A percentile compares a stretch with the other conserved stretches of the same genome.
Conservation (phyloP, 1,140 invertebrate species). For the Drosophila mayri region DNA sequence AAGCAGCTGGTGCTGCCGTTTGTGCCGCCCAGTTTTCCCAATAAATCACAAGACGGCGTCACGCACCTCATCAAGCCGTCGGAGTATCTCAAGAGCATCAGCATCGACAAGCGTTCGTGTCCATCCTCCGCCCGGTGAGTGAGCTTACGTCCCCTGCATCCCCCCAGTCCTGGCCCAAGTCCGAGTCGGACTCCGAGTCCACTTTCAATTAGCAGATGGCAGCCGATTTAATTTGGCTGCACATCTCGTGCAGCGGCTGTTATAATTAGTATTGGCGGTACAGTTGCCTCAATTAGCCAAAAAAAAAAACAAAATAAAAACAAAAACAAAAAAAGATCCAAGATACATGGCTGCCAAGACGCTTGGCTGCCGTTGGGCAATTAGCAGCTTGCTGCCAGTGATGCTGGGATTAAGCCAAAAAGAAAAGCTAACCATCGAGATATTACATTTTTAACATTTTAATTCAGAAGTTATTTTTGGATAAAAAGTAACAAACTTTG, state of each 20-base stretch:
- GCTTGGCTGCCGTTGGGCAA: slow-evolving; percentile 43
- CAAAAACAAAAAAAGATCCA: background rate
- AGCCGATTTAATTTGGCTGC: slow-evolving; percentile 57
- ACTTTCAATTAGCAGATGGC: slow-evolving; percentile 47
- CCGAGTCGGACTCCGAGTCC: background rate
- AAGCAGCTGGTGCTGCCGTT: slow-evolving; percentile 94
- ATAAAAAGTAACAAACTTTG: background rate
- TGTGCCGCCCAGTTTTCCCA: slow-evolving; percentile 94
- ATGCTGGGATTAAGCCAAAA: background rate
- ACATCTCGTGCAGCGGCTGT: slow-evolving; percentile 66
- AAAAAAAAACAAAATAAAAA: background rate
- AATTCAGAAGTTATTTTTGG: background rate
- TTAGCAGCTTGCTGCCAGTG: slow-evolving; percentile 52
- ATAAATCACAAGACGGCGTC: slow-evolving; percentile 87
- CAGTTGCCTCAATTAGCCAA: slow-evolving; percentile 67
- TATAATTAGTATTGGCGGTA: slow-evolving; percentile 74
- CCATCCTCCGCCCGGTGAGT: slow-evolving; percentile 86
- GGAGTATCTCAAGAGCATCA: slow-evolving; percentile 94
- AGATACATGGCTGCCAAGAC: slow-evolving; percentile 35
- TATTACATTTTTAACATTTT: too few relatives aligned
- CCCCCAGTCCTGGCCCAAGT: background rate
- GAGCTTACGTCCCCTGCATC: slow-evolving; percentile 13
- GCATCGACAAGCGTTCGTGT: slow-evolving; percentile 87
- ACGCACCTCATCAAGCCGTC: slow-evolving; percentile 95
- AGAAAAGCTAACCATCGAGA: background rate